Base-by-base conservation (phyloP, 2,888 invertebrate genomes). In the Malacosoma neustria region DNA sequence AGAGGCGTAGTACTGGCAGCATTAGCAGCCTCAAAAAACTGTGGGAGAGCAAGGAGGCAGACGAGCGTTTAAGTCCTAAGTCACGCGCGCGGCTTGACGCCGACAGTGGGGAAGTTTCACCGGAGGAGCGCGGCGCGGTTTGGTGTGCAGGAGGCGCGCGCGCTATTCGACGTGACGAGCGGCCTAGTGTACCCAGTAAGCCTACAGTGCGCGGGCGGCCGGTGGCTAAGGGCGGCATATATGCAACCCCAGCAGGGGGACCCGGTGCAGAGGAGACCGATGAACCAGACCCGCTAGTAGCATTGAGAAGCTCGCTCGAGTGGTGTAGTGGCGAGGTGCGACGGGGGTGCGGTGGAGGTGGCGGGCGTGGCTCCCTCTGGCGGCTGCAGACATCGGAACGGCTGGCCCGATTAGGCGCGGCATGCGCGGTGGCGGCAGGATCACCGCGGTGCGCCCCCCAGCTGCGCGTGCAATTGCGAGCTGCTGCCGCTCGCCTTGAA, bases 11-110 rank as follows among this genome's bases (percentile, higher is more conserved):
- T 72, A 96, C 96, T 34, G 96, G 96, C 44, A 95, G 95, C 79
- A 97, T 97, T 61, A 95, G 92, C 69, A 96, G 95, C 72, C 87
- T 97, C 57, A 96, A 96, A 72, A 95, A 95, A 72, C 82, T 97
- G 45, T 97, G 97, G 97, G 97, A 97, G 76, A 92, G 92, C 48
- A 93, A 93, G 64, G 91, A 91, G 67, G 74, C 73, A 7, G 49
- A 50, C 22, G 51, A 89, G 34, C 89, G 91, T 41, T 69, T 91
- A 32, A 91, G 91, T 56, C 91, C 91, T 1, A 92, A 92, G 64
- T 74, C 91, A 51, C 80, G 62, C 29, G 51, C 51, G 6, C 60
- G 57, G 22, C 6, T 9, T 1, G 61, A 61, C 7, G 32, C 29
- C 13, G 72, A 68, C 12, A 62, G 60, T 33, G 66, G 64, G 33